phyloP scores from a whole-genome alignment of 2,113 vertebrate genomes.

The Myrmecobius fasciatus region DNA sequence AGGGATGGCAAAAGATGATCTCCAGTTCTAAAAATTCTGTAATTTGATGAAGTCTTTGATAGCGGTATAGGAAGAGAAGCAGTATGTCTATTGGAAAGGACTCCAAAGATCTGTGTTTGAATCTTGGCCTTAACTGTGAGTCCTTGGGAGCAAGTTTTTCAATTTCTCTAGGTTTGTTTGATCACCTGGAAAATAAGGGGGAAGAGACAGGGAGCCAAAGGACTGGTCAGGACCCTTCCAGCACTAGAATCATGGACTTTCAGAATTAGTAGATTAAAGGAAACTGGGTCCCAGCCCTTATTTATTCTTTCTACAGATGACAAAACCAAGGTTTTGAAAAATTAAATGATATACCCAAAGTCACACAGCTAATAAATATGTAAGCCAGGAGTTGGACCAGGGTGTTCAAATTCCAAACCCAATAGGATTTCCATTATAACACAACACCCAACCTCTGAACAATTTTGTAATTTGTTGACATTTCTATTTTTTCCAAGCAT shows the following conservation, averaged over 20 bases:
- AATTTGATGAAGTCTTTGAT: not conserved
- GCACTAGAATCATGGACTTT: not conserved
- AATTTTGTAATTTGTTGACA: not conserved
- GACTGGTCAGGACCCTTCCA: constrained; percentile 11
- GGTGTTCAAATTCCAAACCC: constrained; percentile 2
- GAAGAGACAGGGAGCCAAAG: not conserved
- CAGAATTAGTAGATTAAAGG: not conserved
- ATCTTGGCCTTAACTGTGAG: not conserved
- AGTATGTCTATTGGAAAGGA: not conserved
- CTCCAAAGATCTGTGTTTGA: not conserved
- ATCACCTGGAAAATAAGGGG: not conserved
- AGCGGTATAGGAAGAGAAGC: not conserved
- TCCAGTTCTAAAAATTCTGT: not conserved
- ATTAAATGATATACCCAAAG: constrained; percentile 12
- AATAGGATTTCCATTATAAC: not conserved
- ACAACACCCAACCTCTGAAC: not conserved
- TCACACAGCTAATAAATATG: not conserved
- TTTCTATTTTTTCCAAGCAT: not conserved
- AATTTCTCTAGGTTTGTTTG: not conserved
- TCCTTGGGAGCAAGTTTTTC: not conserved
- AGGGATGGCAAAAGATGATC: not conserved
- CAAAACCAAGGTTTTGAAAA: constrained; percentile 1
- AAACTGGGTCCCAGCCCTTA: not conserved
- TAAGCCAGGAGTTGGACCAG: not conserved
- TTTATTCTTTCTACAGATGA: not conserved